Percentiles rank a stretch among this genome's conserved stretches.
phyloP scores from a whole-genome alignment of 2,888 invertebrate genomes.

The Cheilosia pagana region DNA sequence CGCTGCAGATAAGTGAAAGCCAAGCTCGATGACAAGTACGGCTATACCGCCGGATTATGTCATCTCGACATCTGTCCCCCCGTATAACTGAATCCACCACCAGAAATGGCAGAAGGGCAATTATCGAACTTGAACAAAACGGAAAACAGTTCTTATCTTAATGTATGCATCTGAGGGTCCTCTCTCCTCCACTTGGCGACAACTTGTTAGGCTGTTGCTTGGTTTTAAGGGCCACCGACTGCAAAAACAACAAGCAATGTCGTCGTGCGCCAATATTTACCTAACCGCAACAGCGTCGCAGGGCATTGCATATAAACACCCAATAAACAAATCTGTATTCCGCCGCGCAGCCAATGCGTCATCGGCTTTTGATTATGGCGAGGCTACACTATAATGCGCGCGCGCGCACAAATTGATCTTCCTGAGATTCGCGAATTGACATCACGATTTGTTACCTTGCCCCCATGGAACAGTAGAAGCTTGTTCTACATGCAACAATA shows the following conservation, averaged over 20 bases:
- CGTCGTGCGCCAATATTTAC: slow-evolving; percentile 58
- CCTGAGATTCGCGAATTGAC: slow-evolving; percentile 71
- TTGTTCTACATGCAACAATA: slow-evolving; percentile 67
- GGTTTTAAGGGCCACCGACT: slow-evolving; percentile 18
- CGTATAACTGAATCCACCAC: slow-evolving; percentile 4
- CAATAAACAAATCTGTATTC: slow-evolving; percentile 56
- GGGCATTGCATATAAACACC: slow-evolving; percentile 56
- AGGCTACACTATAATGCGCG: slow-evolving; percentile 45
- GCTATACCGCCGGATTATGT: slow-evolving; percentile 52
- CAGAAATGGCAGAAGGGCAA: slow-evolving; percentile 35
- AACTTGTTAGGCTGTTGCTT: slow-evolving; percentile 38
- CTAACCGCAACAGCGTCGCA: slow-evolving; percentile 32
- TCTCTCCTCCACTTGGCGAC: slow-evolving; percentile 25
- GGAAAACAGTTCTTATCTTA: slow-evolving; percentile 56
- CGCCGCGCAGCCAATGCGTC: slow-evolving; percentile 53
- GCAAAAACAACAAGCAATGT: slow-evolving; percentile 54
- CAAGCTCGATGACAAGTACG: slow-evolving; percentile 1
- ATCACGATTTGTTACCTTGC: slow-evolving; percentile 74
- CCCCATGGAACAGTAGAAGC: slow-evolving; percentile 68
- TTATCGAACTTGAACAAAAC: slow-evolving; percentile 55
- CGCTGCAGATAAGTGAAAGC: slow-evolving; percentile 6
- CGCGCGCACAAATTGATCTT: slow-evolving; percentile 72
- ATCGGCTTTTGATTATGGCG: slow-evolving; percentile 58
- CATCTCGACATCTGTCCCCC: slow-evolving; percentile 36
- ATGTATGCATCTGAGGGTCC: slow-evolving; percentile 59